Evolutionary conservation across 2,888 invertebrate genomes (phyloP).

Genomic region (Platycnemis pennipes): DNA sequence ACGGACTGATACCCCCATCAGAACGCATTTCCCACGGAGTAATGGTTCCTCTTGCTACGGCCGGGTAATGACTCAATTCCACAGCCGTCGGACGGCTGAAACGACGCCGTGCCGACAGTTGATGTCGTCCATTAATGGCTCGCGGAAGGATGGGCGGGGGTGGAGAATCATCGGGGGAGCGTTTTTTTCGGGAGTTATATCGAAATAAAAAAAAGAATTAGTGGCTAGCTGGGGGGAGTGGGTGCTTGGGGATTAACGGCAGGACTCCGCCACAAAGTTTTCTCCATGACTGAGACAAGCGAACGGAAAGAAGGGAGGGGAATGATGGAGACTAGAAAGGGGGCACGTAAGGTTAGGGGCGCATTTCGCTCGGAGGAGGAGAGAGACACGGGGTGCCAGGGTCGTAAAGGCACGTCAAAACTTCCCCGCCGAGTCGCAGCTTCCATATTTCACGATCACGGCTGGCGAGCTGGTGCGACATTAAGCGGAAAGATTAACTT

Average conservation of each 20-base stretch:
- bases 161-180: neutral
- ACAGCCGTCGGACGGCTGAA: neutral
- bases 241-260: neutral
- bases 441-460: constrained; percentile 20
- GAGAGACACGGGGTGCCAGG: neutral
- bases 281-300: neutral
- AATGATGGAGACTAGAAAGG: neutral
- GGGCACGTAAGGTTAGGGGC: neutral
- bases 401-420: constrained; percentile 10
- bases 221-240: neutral
- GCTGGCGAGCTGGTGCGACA: neutral
- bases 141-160: too few relatives aligned
- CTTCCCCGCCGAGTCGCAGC: neutral
- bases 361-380: neutral
- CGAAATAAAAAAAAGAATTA: neutral
- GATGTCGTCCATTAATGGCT: neutral
- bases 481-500: neutral
- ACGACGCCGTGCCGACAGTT: neutral
- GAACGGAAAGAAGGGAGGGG: neutral
- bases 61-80: constrained; percentile 32
- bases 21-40: constrained; percentile 16
- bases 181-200: neutral
- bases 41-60: neutral
- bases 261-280: neutral
- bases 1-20: neutral